Evolutionary conservation across 1,140 invertebrate species (phyloP), one percentile per base, ranked within the genome.

Genomic region (Lasioglossum baleicum): DNA sequence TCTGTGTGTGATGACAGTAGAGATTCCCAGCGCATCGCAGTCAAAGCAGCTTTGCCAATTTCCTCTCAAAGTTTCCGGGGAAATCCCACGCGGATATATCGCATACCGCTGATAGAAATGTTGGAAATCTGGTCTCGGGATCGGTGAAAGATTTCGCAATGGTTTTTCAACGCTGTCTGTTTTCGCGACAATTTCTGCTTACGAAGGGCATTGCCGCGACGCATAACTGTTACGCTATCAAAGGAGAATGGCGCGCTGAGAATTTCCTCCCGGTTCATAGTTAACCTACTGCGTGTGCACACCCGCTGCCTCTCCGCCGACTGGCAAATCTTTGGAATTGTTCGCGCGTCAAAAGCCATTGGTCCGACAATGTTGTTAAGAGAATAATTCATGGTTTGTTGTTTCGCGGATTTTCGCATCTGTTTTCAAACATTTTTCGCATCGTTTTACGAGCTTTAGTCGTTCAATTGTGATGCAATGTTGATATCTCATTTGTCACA

Each of bases 211-310:
- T 85, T 84, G 84, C 84, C 70, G 75, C 67, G 73, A 83, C 56
- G 74, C 84, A 84, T 83, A 86, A 87, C 80, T 87, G 86, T 65
- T 82, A 70, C 80, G 75, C 73, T 77, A 74, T 84, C 83, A 89
- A 88, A 89, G 86, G 82, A 66, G 83, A 82, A 88, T 61, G 83
- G 71, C 83, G 76, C 74, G 65, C 73, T 61, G 66, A 81, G 82
- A 89, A 90, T 89, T 86, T 84, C 88, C 77, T 74, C 26, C 26
- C 0, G 80, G 78, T 80, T 83, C 88, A 88, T 81, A 88, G 84
- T 88, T 87, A 88, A 88, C 85, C 83, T 75, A 79, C 87, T 75
- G 82, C 67, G 79, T 85, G 80, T 83, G 82, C 83, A 73, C 74
- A 81, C 69, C 51, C 79, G 42, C 80, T 69, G 67, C 60, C 42